phyloP scores from a whole-genome alignment of 2,888 invertebrate species.

The Rutpela maculata region DNA sequence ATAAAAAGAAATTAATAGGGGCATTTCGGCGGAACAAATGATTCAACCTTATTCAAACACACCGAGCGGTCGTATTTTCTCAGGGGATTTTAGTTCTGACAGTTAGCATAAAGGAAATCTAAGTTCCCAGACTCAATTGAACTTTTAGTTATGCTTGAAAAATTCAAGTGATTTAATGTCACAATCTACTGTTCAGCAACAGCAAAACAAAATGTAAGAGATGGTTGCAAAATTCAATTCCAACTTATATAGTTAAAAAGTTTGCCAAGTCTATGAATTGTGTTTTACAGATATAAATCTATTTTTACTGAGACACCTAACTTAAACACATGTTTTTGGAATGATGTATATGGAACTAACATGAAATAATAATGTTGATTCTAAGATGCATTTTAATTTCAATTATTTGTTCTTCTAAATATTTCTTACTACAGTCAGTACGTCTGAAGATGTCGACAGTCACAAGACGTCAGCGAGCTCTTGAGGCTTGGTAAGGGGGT shows the following conservation, averaged over 20 bases:
- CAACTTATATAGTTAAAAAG: constrained; percentile 24
- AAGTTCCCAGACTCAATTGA: constrained; percentile 61
- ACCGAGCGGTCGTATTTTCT: constrained; percentile 37
- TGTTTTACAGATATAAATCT: constrained; percentile 16
- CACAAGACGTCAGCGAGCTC: no score
- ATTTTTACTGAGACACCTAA: constrained; percentile 10
- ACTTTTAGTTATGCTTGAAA: constrained; percentile 61
- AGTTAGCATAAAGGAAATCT: constrained; percentile 55
- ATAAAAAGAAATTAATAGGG: constrained; percentile 36
- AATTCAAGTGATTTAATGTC: constrained; percentile 51
- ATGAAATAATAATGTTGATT: no score
- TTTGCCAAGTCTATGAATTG: constrained; percentile 24
- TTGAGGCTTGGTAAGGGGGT: no score
- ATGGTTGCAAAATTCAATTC: constrained; percentile 16
- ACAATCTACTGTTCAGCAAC: constrained; percentile 43
- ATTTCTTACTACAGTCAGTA: no score
- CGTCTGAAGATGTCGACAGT: no score
- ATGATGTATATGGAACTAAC: not conserved
- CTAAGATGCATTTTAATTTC: no score
- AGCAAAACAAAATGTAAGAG: constrained; percentile 31
- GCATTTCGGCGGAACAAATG: constrained; percentile 28
- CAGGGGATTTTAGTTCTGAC: constrained; percentile 40
- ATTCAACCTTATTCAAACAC: constrained; percentile 34
- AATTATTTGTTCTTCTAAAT: no score
- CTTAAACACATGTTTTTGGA: not conserved